Evolutionary conservation across 1,140 invertebrate species (phyloP).

Genomic region (Lucilia sericata): DNA sequence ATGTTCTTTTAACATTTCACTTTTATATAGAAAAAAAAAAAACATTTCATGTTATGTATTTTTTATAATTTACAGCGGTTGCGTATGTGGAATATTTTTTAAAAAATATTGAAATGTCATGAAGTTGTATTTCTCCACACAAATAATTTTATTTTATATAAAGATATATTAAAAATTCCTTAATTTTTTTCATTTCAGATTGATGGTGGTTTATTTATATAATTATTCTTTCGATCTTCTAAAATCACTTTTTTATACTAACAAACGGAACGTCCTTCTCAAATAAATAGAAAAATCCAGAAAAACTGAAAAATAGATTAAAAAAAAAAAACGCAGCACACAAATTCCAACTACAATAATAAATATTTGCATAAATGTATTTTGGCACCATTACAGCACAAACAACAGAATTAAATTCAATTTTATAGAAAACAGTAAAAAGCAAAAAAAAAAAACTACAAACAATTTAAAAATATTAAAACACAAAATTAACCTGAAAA

Average conservation of each 20-base stretch:
- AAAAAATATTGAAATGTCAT: too few species aligned
- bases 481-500: conserved; percentile 12
- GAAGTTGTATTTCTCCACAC: too few species aligned
- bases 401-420: not conserved
- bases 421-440: not conserved
- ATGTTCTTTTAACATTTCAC: too few species aligned
- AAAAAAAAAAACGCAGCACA: not conserved
- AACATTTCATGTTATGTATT: too few species aligned
- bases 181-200: not conserved
- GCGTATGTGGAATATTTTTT: too few species aligned
- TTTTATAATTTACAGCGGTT: too few species aligned
- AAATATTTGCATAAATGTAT: conserved; percentile 19
- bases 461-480: not conserved
- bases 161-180: too few species aligned
- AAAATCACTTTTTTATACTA: not conserved
- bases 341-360: not conserved
- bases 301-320: not conserved
- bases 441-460: not conserved
- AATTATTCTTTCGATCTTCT: not conserved
- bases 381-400: conserved; percentile 22
- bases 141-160: too few species aligned
- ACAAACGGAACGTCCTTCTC: not conserved
- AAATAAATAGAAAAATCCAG: not conserved
- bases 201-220: not conserved
- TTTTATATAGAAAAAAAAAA: too few species aligned